phyloP scores from a whole-genome alignment of 2,888 invertebrate genomes.

The Ophion ventricosus region DNA sequence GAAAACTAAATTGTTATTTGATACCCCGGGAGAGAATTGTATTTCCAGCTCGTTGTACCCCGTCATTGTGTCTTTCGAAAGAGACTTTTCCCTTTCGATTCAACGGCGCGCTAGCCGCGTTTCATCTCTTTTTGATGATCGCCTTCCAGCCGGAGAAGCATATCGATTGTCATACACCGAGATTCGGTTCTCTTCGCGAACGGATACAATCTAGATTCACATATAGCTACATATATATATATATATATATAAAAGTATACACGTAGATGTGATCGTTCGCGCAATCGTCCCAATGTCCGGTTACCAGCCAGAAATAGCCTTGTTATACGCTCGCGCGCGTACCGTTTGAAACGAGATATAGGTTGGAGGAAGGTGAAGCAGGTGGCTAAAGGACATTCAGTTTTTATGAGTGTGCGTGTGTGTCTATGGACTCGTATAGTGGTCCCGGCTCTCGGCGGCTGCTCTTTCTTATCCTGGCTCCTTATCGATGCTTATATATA shows the following conservation, averaged over 20 bases:
- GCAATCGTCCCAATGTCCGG: constrained; percentile 62
- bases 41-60: constrained; percentile 73
- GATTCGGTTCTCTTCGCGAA: constrained; percentile 26
- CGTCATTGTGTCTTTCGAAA: constrained; percentile 59
- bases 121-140: constrained; percentile 46
- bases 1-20: constrained; percentile 81
- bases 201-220: not conserved
- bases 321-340: constrained; percentile 24
- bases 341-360: constrained; percentile 55
- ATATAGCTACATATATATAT: not conserved
- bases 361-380: constrained; percentile 53
- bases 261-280: constrained; percentile 12
- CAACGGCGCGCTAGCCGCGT: constrained; percentile 12
- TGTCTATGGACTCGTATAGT: constrained; percentile 4
- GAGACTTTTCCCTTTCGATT: constrained; percentile 28
- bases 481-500: constrained; percentile 57
- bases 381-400: constrained; percentile 65
- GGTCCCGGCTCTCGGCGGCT: not conserved
- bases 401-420: not conserved
- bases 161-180: constrained; percentile 56
- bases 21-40: constrained; percentile 81
- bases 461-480: constrained; percentile 28
- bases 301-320: constrained; percentile 52
- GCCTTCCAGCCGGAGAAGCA: constrained; percentile 43
- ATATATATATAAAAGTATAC: not conserved